phyloP scores from a whole-genome alignment of 2,113 vertebrate genomes.

The Ochotona curzoniae region DNA sequence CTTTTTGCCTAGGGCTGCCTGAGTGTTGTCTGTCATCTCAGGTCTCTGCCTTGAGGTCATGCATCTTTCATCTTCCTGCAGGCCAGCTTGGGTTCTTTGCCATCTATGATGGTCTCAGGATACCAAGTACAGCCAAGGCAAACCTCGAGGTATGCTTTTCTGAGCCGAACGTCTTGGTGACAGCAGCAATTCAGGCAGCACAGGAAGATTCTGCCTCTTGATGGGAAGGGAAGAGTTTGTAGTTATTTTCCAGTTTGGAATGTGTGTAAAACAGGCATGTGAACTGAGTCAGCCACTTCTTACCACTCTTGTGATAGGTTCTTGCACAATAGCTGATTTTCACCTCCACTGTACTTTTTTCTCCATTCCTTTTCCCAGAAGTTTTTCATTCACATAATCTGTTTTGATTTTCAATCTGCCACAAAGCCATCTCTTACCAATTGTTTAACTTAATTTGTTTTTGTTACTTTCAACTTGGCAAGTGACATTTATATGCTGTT shows the following conservation, averaged over 20 bases:
- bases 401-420: neutral
- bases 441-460: neutral
- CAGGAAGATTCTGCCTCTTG: neutral
- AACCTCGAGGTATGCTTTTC: neutral
- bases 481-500: neutral
- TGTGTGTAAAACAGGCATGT: neutral
- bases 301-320: neutral
- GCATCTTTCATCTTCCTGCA: neutral
- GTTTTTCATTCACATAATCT: neutral
- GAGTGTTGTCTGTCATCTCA: neutral
- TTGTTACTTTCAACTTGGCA: neutral
- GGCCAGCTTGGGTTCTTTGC: neutral
- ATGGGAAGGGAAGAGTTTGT: neutral
- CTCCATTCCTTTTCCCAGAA: neutral
- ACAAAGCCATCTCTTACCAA: neutral
- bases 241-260: neutral
- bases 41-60: neutral
- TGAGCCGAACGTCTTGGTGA: neutral
- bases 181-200: neutral
- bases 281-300: neutral
- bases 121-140: neutral
- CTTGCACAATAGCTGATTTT: neutral
- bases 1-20: neutral
- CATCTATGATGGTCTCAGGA: neutral
- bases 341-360: neutral